Conservation (phyloP, 2,797 vertebrate genomes). For the Rachycentron canadum region DNA sequence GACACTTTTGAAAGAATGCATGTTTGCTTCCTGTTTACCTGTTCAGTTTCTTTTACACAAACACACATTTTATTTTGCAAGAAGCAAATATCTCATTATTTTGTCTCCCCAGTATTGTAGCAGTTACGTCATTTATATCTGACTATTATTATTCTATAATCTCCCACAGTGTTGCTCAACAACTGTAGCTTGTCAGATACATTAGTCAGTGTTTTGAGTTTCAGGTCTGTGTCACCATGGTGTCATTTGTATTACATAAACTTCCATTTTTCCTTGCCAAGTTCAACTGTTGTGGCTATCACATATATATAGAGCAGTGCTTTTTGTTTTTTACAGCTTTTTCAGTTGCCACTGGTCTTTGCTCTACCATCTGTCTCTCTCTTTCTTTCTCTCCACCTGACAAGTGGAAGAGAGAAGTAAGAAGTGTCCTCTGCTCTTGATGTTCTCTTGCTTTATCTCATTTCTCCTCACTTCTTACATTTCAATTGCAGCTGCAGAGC, state of each 20-base stretch:
- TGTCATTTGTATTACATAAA: slow-evolving; percentile 12
- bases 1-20: not conserved
- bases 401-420: not conserved
- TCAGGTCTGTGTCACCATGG: slow-evolving; percentile 22
- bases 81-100: not conserved
- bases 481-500: slow-evolving; percentile 31
- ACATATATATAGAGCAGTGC: not conserved
- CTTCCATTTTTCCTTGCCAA: not conserved
- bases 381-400: not conserved
- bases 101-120: not conserved
- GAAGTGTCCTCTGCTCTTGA: slow-evolving; percentile 12
- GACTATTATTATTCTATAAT: not conserved
- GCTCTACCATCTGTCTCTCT: not conserved
- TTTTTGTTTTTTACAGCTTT: not conserved
- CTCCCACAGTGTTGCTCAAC: slow-evolving; percentile 40
- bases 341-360: not conserved
- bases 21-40: not conserved
- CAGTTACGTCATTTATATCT: not conserved
- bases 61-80: not conserved
- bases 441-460: slow-evolving; percentile 5
- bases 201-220: slow-evolving; percentile 38
- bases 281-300: not conserved
- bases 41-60: slow-evolving; percentile 9
- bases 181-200: slow-evolving; percentile 8
- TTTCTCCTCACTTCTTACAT: slow-evolving; percentile 18